phyloP scores from a whole-genome alignment of 92 coral and sea anemone species.

The Micromussa lordhowensis region DNA sequence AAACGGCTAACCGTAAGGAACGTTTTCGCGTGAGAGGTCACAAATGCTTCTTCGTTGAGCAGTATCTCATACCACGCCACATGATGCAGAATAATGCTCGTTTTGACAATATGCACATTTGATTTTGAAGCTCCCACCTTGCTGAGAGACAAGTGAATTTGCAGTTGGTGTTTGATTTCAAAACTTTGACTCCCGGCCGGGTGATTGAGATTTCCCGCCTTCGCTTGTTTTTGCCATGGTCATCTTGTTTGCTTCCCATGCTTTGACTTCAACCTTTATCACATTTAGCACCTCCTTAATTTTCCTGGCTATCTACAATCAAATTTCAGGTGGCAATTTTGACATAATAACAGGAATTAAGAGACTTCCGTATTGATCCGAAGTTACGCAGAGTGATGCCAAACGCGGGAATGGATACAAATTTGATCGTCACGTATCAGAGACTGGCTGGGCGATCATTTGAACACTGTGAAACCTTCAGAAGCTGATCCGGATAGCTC shows the following conservation, averaged over 20 bases:
- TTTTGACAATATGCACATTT: no score
- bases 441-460: conserved; percentile 20
- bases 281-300: conserved; percentile 50
- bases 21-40: no score
- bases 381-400: conserved; percentile 44
- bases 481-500: conserved; percentile 71
- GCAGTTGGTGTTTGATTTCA: no score
- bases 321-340: conserved; percentile 39
- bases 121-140: no score
- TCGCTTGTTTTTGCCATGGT: conserved; percentile 1
- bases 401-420: conserved; percentile 43
- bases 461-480: conserved; percentile 54
- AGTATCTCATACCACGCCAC: background rate
- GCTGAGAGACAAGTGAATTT: no score
- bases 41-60: conserved; percentile 21
- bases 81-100: no score
- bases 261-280: conserved; percentile 49
- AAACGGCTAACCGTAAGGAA: no score
- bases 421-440: conserved; percentile 59
- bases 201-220: background rate
- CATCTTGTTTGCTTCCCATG: conserved; percentile 52
- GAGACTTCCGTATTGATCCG: conserved; percentile 58
- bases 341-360: conserved; percentile 53
- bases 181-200: no score
- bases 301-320: conserved; percentile 58